Percentiles rank a stretch among this genome's conserved stretches.
phyloP scores from a whole-genome alignment of 2,888 invertebrate species.

The Pachydiplax longipennis region DNA sequence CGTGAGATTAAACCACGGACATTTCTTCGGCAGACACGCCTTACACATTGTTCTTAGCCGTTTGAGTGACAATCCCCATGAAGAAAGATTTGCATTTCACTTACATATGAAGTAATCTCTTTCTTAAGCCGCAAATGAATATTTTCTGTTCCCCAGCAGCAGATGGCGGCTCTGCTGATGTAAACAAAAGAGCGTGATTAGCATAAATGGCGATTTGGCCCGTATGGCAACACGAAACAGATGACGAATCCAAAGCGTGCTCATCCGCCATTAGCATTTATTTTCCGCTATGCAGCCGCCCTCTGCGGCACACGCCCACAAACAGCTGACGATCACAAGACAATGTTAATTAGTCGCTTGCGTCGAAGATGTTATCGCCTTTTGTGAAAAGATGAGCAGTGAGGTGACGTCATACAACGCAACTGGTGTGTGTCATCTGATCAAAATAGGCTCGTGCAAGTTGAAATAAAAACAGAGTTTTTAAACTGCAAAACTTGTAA shows the following conservation, averaged over 20 bases:
- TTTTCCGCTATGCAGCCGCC: background rate
- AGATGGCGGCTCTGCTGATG: background rate
- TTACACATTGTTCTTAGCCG: too few species aligned
- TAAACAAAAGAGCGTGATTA: background rate
- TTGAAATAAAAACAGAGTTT: too few species aligned
- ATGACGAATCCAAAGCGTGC: background rate
- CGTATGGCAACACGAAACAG: background rate
- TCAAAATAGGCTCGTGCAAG: too few species aligned
- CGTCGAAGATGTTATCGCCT: background rate
- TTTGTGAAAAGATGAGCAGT: background rate
- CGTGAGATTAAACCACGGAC: too few species aligned
- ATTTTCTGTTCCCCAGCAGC: background rate
- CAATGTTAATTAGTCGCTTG: background rate
- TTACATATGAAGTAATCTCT: too few species aligned
- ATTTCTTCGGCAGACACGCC: too few species aligned
- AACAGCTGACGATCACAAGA: conserved; percentile 11
- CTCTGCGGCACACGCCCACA: background rate
- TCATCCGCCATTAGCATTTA: background rate
- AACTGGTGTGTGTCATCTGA: too few species aligned
- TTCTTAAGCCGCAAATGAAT: too few species aligned
- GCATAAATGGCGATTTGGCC: background rate
- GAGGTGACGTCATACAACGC: background rate
- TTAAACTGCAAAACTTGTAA: too few species aligned
- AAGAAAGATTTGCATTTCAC: too few species aligned
- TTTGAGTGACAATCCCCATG: too few species aligned